Base-by-base conservation (phyloP, 2,797 vertebrate genomes). In the Halcyon smyrnensis region DNA sequence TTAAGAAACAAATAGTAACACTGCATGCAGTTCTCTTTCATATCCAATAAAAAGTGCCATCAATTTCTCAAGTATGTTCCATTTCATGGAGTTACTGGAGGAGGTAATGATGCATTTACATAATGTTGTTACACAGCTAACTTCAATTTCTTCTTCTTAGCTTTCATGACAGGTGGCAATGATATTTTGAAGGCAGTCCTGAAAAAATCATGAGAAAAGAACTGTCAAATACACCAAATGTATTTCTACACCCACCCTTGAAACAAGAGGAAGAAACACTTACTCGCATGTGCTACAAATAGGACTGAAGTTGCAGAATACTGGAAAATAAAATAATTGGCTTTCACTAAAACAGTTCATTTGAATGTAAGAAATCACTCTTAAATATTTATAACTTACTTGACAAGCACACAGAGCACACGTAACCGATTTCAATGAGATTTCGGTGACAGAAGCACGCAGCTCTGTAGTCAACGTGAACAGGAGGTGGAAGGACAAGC, bases 231-330 rank as follows among this genome's bases (percentile, higher is more conserved):
- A 54, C 10, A 71, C 9, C 25, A 63, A 79, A 60, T 5, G 1
- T 25, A 64, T 13, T 73, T 54, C 37, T 82, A 21, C 32, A 48
- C n/a, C 63, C 88, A 46, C 20, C 86, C 74, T 2, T 36, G 27
- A 65, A 76, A 70, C 1, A 90, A 57, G 21, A 76, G 45, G 23
- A 73, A 45, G 25, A 51, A 87, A 75, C 95, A 99, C 99, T 99
- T 93, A 99, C 99, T 99, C 99, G 98, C 99, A 99, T 1, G 99
- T 99, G n/a, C 99, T 99, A 88, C 99, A 99, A 97, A 99, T 99
- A 19, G 99, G 99, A 93, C 99, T 99, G 98, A 99, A 99, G 97
- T 98, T 99, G 98, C 99, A 99, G 98, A 99, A 99, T 96, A 99
- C 99, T 99, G 94, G n/a, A 95, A 94, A 96, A 89, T 8, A 39